These are phyloP conservation scores for Sarcophaga subvicina DNA, from an alignment of 2,888 invertebrate species.

Conservation along the genomic window DNA sequence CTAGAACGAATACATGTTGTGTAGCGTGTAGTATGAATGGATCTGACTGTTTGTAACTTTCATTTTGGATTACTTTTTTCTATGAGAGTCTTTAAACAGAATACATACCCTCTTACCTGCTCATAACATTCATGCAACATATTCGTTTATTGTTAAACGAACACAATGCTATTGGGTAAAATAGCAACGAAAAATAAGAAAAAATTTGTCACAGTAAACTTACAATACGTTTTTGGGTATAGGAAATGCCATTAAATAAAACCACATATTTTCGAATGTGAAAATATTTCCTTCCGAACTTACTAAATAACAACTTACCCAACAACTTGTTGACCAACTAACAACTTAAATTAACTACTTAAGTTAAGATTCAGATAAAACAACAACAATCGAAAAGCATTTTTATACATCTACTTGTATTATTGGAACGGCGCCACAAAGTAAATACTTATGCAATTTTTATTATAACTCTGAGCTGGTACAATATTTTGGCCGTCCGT, in stretches of 20 bases:
- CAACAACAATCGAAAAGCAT: neutral
- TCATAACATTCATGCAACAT: too few species aligned
- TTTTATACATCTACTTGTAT: neutral
- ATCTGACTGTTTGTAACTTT: too few species aligned
- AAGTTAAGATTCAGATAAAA: neutral
- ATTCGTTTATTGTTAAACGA: neutral
- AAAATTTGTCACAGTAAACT: neutral
- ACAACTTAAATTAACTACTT: constrained; percentile 8
- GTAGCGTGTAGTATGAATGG: too few species aligned
- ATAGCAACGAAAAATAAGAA: neutral
- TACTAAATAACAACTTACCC: constrained; percentile 11
- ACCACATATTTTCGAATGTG: constrained; percentile 4
- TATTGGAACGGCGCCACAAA: constrained; percentile 34
- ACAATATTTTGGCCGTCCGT: neutral
- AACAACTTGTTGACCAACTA: constrained; percentile 55
- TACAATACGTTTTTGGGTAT: neutral
- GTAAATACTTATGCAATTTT: constrained; percentile 56
- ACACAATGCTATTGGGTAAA: neutral
- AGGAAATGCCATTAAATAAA: constrained; percentile 13
- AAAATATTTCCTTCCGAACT: constrained; percentile 41
- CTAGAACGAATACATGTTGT: too few species aligned
- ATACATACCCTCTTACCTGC: too few species aligned
- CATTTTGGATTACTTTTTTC: too few species aligned
- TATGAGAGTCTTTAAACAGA: too few species aligned
- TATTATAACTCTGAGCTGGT: neutral